Evolutionary conservation across 2,113 vertebrate species (phyloP).

Genomic region (Tupaia chinensis): DNA sequence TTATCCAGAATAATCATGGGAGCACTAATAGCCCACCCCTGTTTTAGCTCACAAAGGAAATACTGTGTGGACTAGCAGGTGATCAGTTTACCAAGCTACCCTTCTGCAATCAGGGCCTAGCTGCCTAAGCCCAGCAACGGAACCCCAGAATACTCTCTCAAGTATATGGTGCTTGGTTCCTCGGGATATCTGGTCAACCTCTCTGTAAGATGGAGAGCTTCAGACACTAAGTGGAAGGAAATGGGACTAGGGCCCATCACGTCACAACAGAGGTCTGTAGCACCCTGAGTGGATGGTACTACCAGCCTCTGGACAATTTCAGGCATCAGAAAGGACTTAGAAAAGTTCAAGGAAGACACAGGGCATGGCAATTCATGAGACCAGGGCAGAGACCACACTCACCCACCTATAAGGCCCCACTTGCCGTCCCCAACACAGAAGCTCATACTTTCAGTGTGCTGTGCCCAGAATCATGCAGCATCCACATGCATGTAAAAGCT

Average conservation of each 20-base stretch:
- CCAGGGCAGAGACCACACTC: neutral
- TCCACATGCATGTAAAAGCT: neutral
- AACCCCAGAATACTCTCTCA: neutral
- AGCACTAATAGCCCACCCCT: neutral
- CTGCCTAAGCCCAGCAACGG: neutral
- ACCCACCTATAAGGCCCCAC: neutral
- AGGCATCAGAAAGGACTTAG: neutral
- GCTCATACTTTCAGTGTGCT: neutral
- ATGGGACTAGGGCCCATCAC: neutral
- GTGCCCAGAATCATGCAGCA: neutral
- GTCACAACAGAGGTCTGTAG: neutral
- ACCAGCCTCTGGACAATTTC: neutral
- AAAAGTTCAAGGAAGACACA: neutral
- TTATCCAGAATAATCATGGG: neutral
- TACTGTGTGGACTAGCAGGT: neutral
- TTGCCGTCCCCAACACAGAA: neutral
- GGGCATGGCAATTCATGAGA: neutral
- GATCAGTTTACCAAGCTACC: neutral
- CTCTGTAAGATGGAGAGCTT: neutral
- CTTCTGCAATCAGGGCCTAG: neutral
- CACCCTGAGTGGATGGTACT: neutral
- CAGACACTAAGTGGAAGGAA: neutral
- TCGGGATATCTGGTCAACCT: neutral
- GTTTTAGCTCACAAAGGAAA: neutral
- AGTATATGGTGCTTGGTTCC: neutral